These are phyloP conservation scores for Paramuricea clavata DNA, from an alignment of 92 coral and sea anemone genomes.

Conservation along the genomic window DNA sequence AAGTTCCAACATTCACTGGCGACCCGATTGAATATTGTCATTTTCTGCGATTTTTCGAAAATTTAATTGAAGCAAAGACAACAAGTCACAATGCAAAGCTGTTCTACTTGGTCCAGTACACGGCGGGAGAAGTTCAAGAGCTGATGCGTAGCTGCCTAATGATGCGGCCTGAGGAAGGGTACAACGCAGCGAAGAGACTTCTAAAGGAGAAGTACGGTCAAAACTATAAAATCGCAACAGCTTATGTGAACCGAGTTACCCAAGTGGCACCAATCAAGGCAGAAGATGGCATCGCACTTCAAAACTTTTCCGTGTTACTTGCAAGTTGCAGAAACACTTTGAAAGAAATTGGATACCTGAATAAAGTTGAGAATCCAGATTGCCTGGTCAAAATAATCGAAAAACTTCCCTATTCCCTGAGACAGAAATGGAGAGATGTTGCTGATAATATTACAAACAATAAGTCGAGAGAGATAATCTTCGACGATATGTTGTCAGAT, in stretches of 20 bases:
- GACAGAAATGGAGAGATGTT: constrained; percentile 59
- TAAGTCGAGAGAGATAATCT: not conserved
- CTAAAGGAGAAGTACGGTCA: constrained; percentile 57
- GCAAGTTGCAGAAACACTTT: constrained; percentile 63
- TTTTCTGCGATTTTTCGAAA: constrained; percentile 54
- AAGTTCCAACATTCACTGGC: constrained; percentile 39
- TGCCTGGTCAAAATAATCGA: constrained; percentile 61
- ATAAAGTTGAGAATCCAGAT: constrained; percentile 64
- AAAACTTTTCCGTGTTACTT: constrained; percentile 56
- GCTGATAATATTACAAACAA: constrained; percentile 33
- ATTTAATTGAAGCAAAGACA: constrained; percentile 59
- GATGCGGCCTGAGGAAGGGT: constrained; percentile 58
- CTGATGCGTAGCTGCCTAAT: constrained; percentile 60
- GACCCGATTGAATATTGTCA: constrained; percentile 53
- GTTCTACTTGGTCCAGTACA: constrained; percentile 62
- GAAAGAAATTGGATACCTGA: constrained; percentile 66
- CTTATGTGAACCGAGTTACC: constrained; percentile 46
- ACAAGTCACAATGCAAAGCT: constrained; percentile 50
- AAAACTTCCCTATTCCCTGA: constrained; percentile 51
- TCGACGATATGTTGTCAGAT: constrained; percentile 1
- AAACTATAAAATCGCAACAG: constrained; percentile 51
- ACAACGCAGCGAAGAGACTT: constrained; percentile 45
- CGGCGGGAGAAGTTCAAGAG: constrained; percentile 59
- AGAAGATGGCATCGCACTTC: constrained; percentile 57
- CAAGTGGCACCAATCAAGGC: constrained; percentile 50